phyloP scores from a whole-genome alignment of 1,140 invertebrate genomes.

The Wiebesia pumilae region DNA sequence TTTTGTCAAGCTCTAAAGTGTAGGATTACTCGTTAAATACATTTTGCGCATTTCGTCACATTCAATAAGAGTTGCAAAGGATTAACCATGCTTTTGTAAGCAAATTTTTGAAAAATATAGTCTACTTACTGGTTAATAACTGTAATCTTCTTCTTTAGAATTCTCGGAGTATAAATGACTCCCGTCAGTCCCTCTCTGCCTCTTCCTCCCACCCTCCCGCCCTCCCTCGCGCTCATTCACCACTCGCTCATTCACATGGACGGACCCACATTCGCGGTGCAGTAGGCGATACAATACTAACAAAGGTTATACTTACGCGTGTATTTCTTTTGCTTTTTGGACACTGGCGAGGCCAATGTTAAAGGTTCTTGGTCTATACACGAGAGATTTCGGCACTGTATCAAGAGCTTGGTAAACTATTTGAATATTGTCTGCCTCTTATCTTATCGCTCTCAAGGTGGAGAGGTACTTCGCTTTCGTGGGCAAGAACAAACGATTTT shows the following conservation, averaged over 20 bases:
- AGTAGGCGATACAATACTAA: no score
- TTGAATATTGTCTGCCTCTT: neutral
- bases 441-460: neutral
- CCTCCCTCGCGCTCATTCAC: no score
- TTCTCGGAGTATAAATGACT: neutral
- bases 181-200: neutral
- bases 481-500: neutral
- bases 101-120: neutral
- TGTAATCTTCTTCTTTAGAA: neutral
- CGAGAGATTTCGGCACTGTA: neutral
- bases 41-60: neutral
- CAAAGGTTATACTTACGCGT: neutral
- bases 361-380: neutral
- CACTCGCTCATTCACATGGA: neutral
- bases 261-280: neutral
- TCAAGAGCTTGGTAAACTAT: conserved; percentile 5
- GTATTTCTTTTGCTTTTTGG: neutral
- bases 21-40: neutral
- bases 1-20: neutral
- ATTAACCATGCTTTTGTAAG: neutral
- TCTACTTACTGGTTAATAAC: neutral
- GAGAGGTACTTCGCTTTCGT: neutral
- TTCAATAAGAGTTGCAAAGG: neutral
- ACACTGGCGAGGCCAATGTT: neutral
- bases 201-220: no score